A percentile compares a stretch with the other conserved stretches of the same genome.
Conservation (phyloP, 2,797 vertebrate species). For the Cryptoblepharus egeriae region DNA sequence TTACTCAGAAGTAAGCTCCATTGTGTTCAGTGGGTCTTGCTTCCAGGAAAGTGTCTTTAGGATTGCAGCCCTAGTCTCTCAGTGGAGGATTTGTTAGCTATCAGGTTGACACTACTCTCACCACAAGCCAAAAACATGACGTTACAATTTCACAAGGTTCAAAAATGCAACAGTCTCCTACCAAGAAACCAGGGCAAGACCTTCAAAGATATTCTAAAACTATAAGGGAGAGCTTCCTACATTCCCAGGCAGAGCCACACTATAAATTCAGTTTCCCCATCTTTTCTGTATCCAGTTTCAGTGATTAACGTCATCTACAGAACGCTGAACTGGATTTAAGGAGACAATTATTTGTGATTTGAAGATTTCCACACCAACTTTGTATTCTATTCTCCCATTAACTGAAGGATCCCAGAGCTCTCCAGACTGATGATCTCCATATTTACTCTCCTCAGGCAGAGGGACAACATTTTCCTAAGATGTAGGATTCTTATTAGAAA, state of each 20-base stretch:
- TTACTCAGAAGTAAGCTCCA: no score
- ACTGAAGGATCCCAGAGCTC: slow-evolving; percentile 38
- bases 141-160: slow-evolving; percentile 59
- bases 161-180: slow-evolving; percentile 60
- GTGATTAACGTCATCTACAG: slow-evolving; percentile 57
- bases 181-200: slow-evolving; percentile 51
- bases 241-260: slow-evolving; percentile 49
- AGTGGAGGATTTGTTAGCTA: slow-evolving; percentile 58
- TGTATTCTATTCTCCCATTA: slow-evolving; percentile 50
- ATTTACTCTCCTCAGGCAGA: slow-evolving; percentile 43
- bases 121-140: slow-evolving; percentile 51
- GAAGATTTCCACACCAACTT: slow-evolving; percentile 62
- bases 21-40: no score
- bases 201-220: slow-evolving; percentile 52
- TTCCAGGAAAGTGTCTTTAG: no score
- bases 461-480: slow-evolving; percentile 54
- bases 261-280: slow-evolving; percentile 66
- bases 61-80: slow-evolving; percentile 61
- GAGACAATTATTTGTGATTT: slow-evolving; percentile 52
- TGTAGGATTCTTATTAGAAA: not conserved
- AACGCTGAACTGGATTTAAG: slow-evolving; percentile 48
- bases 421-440: slow-evolving; percentile 25
- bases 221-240: slow-evolving; percentile 39
- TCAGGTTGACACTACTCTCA: slow-evolving; percentile 50
- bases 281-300: slow-evolving; percentile 59